Evolutionary conservation across 2,888 invertebrate genomes (phyloP), one percentile per base, ranked within the genome.

Genomic region (Ectemnius continuus): DNA sequence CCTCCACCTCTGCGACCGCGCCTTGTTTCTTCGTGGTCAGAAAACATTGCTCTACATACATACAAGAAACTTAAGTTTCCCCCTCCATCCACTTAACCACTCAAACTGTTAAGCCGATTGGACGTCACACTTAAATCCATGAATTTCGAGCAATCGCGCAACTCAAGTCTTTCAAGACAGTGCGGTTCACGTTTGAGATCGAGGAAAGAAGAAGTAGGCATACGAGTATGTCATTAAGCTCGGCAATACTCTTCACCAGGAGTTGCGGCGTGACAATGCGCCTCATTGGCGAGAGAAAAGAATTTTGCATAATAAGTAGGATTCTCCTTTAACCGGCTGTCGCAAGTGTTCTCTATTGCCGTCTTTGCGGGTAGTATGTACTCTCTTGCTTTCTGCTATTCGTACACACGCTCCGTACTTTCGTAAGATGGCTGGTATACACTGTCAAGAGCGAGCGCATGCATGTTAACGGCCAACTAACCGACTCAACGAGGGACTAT

Each of bases 21-120:
- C 73, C 75, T 73, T 76, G 78, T 79, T 82, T 80, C 74, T 81
- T 75, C 79, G 78, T 80, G 75, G 64, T 26, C 78, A 60, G 47
- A 61, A 70, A 75, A 72, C 71, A 64, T 79, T 67, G 75, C 64
- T 80, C 36, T 36, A 36, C 36, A 36, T 36, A 36, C 2, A 36
- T 36, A 36, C 11, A 36, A 0, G 11, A 11, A 8, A 8, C 36
- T 36, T 36, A 36, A 36, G 36, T 6, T 36, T 36, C 36, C 8
- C 36, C 36, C 1, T 11, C 11, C 36, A 36, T 36, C 8, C 8
- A 36, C 36, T 8, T 11, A 4, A 36, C 36, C 11, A 11, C 36
- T 36, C 36, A 36, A 36, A 36, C 36, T 36, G 36, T 23, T 46
- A 52, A 65, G 56, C 62, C 52, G 52, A 74, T 72, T 70, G 66